Evolutionary conservation across 2,888 invertebrate species (phyloP).

Genomic region (Drosophila phalerata): DNA sequence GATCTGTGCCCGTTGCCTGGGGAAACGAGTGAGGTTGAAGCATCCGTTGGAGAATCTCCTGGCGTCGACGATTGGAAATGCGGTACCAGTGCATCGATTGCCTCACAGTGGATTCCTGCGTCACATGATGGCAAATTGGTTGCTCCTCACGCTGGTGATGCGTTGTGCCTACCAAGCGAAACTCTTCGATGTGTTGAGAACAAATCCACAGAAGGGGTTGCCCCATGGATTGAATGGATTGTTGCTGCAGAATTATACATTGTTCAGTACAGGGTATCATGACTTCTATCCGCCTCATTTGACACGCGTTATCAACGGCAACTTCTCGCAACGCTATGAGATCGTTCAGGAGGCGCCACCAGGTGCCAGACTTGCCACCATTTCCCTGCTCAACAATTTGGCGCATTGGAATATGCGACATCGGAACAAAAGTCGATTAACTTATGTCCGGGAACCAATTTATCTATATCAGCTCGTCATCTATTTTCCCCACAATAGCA

Average conservation of each 20-base stretch:
- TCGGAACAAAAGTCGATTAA: slow-evolving; percentile 48
- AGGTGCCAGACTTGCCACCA: slow-evolving; percentile 46
- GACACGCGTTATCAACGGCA: slow-evolving; percentile 46
- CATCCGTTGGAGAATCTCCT: slow-evolving; percentile 65
- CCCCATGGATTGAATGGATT: slow-evolving; percentile 64
- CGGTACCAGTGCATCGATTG: slow-evolving; percentile 48
- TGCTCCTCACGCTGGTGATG: slow-evolving; percentile 73
- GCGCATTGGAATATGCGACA: slow-evolving; percentile 60
- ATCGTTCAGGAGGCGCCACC: slow-evolving; percentile 32
- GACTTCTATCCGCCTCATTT: slow-evolving; percentile 65
- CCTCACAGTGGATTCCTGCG: slow-evolving; percentile 70
- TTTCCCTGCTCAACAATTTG: slow-evolving; percentile 63
- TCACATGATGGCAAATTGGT: slow-evolving; percentile 73
- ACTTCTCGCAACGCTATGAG: slow-evolving; percentile 33
- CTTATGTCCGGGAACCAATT: slow-evolving; percentile 64
- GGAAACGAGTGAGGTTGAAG: slow-evolving; percentile 27
- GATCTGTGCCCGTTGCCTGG: slow-evolving; percentile 26
- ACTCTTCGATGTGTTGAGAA: slow-evolving; percentile 77
- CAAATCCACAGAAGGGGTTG: slow-evolving; percentile 47
- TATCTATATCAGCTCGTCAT: slow-evolving; percentile 67
- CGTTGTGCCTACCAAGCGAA: slow-evolving; percentile 83
- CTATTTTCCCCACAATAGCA: slow-evolving; percentile 66
- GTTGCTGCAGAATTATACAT: slow-evolving; percentile 55
- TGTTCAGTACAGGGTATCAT: slow-evolving; percentile 47
- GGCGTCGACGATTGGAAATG: slow-evolving; percentile 66